Conservation (phyloP, 2,888 invertebrate species). For the Aradus depressus region DNA sequence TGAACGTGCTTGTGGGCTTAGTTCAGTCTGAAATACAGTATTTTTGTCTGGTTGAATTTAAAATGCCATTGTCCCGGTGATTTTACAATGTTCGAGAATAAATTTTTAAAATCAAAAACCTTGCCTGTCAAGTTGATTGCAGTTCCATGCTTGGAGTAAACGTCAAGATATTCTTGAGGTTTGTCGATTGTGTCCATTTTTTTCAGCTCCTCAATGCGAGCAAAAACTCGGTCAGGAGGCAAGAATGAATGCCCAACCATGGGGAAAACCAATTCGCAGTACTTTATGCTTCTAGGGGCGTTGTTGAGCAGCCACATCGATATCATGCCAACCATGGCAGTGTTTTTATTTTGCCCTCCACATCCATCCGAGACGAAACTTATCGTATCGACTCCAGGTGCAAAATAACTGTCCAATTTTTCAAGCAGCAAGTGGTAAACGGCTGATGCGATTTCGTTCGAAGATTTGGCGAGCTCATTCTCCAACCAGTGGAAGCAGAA, state of each 20-base stretch:
- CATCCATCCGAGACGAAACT: constrained; percentile 20
- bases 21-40: constrained; percentile 12
- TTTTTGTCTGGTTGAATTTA: constrained; percentile 14
- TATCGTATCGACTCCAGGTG: constrained; percentile 5
- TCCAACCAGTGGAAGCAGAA: constrained; percentile 33
- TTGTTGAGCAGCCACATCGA: constrained; percentile 10
- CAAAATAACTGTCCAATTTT: constrained; percentile 22
- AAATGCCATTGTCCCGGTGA: too few species aligned
- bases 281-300: background rate
- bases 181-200: constrained; percentile 22
- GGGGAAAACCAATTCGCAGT: constrained; percentile 15
- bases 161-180: constrained; percentile 10
- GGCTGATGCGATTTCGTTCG: constrained; percentile 33
- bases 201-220: constrained; percentile 21
- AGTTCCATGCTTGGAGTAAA: too few species aligned
- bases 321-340: constrained; percentile 7
- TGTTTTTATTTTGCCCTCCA: constrained; percentile 21
- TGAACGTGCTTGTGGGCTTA: constrained; percentile 5
- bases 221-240: constrained; percentile 26
- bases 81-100: too few species aligned
- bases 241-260: constrained; percentile 24
- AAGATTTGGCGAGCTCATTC: constrained; percentile 31
- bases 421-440: too few species aligned
- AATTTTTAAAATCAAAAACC: constrained; percentile 4
- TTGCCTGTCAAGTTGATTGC: background rate